Conservation (phyloP, 2,888 invertebrate genomes). For the Rhopalosiphum nymphaeae region DNA sequence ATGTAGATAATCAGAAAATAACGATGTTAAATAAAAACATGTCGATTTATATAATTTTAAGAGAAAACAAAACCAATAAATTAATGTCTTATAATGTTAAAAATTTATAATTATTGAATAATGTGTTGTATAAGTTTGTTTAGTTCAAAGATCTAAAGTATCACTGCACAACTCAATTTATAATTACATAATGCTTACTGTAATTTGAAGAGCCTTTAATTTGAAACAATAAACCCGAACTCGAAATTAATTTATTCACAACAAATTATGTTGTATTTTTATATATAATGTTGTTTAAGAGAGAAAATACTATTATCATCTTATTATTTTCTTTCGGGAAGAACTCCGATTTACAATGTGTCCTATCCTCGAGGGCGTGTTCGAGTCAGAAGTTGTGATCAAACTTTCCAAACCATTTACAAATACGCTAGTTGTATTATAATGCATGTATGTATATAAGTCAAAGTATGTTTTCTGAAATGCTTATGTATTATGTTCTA, state of each 20-base stretch:
- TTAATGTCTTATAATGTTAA: background rate
- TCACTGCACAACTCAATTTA: background rate
- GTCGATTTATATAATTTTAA: background rate
- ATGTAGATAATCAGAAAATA: background rate
- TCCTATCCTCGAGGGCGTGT: constrained; percentile 30
- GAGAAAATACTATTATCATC: background rate
- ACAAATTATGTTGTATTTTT: background rate
- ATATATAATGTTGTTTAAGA: background rate
- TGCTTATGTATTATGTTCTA: constrained; percentile 20
- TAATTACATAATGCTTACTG: background rate
- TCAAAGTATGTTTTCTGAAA: constrained; percentile 24
- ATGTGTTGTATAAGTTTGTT: background rate
- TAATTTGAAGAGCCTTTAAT: background rate
- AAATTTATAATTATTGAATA: background rate
- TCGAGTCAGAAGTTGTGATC: constrained; percentile 29
- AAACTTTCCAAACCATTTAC: constrained; percentile 22
- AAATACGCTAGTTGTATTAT: background rate
- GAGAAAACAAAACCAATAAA: background rate
- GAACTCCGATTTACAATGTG: background rate
- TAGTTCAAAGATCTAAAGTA: background rate
- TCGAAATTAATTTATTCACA: background rate
- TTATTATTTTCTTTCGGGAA: background rate
- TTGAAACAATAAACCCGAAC: background rate
- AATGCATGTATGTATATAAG: background rate
- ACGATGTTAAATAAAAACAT: background rate